Evolutionary conservation across 2,797 vertebrate species (phyloP).

Genomic region (Parauchenoglanis punctatus): DNA sequence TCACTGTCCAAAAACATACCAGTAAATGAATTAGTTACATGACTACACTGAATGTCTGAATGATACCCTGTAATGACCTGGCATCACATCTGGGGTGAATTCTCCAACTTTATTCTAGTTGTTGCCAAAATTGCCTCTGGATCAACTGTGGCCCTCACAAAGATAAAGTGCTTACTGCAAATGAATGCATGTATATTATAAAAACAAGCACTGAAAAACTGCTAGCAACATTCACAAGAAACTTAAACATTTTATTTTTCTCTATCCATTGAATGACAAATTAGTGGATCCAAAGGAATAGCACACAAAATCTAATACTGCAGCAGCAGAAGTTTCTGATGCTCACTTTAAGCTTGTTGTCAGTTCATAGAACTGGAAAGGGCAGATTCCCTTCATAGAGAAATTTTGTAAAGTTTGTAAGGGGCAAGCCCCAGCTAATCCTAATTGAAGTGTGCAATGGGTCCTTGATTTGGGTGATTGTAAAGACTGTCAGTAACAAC

Average conservation of each 20-base stretch:
- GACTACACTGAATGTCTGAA: neutral
- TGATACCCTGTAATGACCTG: neutral
- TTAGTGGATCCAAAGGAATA: neutral
- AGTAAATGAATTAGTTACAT: neutral
- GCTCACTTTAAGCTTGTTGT: neutral
- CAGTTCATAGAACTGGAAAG: neutral
- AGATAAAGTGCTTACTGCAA: neutral
- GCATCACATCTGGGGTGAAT: neutral
- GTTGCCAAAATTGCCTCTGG: neutral
- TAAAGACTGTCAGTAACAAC: neutral
- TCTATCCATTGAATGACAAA: neutral
- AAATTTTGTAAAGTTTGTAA: neutral
- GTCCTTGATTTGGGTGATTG: neutral
- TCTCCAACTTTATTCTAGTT: neutral
- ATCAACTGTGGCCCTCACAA: neutral
- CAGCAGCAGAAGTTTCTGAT: neutral
- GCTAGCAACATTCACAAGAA: neutral
- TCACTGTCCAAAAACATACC: neutral
- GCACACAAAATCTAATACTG: neutral
- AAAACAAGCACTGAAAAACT: neutral
- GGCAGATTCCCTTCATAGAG: neutral
- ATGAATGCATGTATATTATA: neutral
- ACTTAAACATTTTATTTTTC: neutral
- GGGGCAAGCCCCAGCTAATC: neutral
- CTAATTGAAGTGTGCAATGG: neutral